These are phyloP conservation scores for Camponotus fellah DNA, from an alignment of 2,888 invertebrate genomes.

Conservation along the genomic window DNA sequence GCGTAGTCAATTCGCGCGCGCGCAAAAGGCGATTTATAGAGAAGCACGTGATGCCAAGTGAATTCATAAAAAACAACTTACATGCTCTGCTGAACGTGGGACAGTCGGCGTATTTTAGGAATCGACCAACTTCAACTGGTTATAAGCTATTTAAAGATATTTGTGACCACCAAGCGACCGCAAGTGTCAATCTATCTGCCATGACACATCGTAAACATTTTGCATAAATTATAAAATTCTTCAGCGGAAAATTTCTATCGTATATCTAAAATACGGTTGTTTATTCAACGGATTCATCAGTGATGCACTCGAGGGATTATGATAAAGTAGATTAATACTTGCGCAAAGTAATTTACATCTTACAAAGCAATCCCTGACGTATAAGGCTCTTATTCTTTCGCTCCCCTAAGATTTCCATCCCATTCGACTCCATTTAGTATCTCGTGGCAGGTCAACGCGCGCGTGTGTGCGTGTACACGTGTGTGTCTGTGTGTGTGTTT, in stretches of 20 bases:
- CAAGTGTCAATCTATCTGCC: not conserved
- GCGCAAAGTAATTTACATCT: not conserved
- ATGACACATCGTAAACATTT: not conserved
- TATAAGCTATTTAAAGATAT: not conserved
- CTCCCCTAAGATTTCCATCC: not conserved
- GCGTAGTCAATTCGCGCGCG: conserved; percentile 11
- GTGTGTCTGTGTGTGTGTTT: not conserved
- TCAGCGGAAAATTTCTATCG: not conserved
- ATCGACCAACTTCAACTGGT: conserved; percentile 23
- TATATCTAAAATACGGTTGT: not conserved
- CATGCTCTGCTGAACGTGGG: not conserved
- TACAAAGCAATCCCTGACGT: not conserved
- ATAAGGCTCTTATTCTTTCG: not conserved
- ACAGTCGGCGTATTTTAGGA: not conserved
- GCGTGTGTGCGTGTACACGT: not conserved
- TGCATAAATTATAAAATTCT: conserved; percentile 15
- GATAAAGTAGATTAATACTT: not conserved
- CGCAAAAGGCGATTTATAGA: conserved; percentile 28
- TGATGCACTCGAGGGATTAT: not conserved
- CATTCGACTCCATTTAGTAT: conserved; percentile 5
- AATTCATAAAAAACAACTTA: not conserved
- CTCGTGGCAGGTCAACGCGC: not conserved
- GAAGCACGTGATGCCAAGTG: conserved; percentile 33
- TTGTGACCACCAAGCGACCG: conserved; percentile 15
- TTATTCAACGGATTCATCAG: not conserved